Evolutionary conservation across 2,113 vertebrate genomes (phyloP).

Genomic region (Carlito syrichta): DNA sequence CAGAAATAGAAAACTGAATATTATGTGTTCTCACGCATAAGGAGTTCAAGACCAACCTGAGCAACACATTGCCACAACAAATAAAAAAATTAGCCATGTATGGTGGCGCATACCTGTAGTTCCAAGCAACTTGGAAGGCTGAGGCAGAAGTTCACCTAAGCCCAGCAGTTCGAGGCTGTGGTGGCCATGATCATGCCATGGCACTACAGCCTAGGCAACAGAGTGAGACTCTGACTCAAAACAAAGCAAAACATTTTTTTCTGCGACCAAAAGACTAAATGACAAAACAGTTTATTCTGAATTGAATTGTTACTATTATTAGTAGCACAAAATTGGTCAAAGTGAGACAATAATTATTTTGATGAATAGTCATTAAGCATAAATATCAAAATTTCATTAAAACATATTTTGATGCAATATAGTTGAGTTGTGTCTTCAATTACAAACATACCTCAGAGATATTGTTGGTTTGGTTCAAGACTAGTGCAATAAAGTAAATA

Average conservation of each 20-base stretch:
- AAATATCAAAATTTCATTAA: neutral
- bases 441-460: neutral
- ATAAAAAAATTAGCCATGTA: neutral
- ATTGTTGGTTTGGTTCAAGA: no score
- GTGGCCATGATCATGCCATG: neutral
- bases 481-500: no score
- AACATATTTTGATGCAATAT: neutral
- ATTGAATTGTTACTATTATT: neutral
- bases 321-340: neutral
- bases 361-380: neutral
- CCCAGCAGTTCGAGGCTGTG: neutral
- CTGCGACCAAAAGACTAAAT: neutral
- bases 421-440: neutral
- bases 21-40: no score
- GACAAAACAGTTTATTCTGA: neutral
- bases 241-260: neutral
- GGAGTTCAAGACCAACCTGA: neutral
- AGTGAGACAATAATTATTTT: neutral
- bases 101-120: neutral
- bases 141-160: neutral
- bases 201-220: no score
- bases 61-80: no score
- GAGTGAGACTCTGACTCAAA: no score
- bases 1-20: no score
- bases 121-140: neutral